Percentiles rank a stretch among this genome's conserved stretches.
phyloP scores from a whole-genome alignment of 2,797 vertebrate species.

The Leptatherina wallacei region DNA sequence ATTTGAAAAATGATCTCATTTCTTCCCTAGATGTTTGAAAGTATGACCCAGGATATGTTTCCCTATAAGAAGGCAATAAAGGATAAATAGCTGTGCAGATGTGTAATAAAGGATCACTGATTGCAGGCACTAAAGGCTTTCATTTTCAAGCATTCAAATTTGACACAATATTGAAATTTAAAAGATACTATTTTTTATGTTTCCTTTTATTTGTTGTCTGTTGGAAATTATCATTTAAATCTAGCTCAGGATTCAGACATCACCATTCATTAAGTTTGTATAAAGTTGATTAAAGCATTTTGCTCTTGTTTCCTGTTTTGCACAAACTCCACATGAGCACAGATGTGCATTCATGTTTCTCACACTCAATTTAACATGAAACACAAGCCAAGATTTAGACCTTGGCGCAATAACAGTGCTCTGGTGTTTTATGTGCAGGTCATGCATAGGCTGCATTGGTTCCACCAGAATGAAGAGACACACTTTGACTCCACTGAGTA shows the following conservation, averaged over 20 bases:
- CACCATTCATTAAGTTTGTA: conserved; percentile 25
- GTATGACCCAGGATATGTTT: conserved; percentile 57
- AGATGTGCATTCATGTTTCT: conserved; percentile 58
- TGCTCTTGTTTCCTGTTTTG: conserved; percentile 47
- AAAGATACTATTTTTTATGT: conserved; percentile 1
- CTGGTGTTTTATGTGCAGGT: conserved; percentile 47
- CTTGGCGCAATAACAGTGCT: conserved; percentile 43
- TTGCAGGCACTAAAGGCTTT: conserved; percentile 56
- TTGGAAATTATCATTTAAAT: conserved; percentile 26
- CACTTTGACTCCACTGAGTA: conserved; percentile 37
- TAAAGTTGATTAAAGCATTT: conserved; percentile 25
- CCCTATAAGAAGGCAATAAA: conserved; percentile 64
- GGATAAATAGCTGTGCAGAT: conserved; percentile 56
- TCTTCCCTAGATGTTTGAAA: conserved; percentile 45
- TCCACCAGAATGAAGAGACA: conserved; percentile 39
- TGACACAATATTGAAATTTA: conserved; percentile 58
- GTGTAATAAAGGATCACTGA: conserved; percentile 45
- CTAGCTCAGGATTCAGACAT: conserved; percentile 25
- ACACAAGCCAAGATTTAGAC: conserved; percentile 43
- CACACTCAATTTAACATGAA: conserved; percentile 51
- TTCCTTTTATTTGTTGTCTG: conserved; percentile 22
- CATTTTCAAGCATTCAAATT: conserved; percentile 60
- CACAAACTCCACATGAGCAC: conserved; percentile 30
- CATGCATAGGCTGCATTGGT: conserved; percentile 36
- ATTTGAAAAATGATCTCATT: conserved; percentile 29